A percentile compares a stretch with the other conserved stretches of the same genome.
Conservation (phyloP, 2,888 invertebrate genomes). For the Calameuta idolon region DNA sequence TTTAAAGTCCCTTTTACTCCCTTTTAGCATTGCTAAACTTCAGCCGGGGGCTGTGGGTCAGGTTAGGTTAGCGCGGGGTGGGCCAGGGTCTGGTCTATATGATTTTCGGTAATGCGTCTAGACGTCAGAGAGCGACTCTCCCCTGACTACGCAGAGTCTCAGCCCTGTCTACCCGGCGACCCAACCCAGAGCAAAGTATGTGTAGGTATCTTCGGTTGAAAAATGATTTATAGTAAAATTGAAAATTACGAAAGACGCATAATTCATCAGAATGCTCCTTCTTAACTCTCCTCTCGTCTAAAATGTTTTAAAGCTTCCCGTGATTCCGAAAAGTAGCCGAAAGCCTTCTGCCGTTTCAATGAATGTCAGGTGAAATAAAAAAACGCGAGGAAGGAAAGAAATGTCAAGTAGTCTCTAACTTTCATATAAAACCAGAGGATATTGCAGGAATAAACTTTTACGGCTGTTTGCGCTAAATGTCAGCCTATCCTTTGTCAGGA, state of each 20-base stretch:
- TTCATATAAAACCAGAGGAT: background rate
- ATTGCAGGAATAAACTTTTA: background rate
- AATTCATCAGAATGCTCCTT: background rate
- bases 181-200: background rate
- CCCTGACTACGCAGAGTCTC: constrained; percentile 8
- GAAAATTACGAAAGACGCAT: background rate
- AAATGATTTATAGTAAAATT: background rate
- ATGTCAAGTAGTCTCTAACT: background rate
- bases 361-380: background rate
- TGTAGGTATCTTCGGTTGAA: background rate
- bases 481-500: background rate
- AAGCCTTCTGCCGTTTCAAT: background rate
- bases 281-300: background rate
- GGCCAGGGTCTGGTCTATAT: background rate
- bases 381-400: background rate
- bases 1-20: background rate
- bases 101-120: constrained; percentile 24
- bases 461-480: background rate
- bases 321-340: background rate
- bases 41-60: background rate
- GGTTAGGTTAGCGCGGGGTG: background rate
- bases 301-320: background rate
- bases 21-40: background rate
- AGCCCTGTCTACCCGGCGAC: background rate
- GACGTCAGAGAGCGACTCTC: constrained; percentile 12